phyloP scores from a whole-genome alignment of 2,888 invertebrate species.

The Pachymerium ferrugineum region DNA sequence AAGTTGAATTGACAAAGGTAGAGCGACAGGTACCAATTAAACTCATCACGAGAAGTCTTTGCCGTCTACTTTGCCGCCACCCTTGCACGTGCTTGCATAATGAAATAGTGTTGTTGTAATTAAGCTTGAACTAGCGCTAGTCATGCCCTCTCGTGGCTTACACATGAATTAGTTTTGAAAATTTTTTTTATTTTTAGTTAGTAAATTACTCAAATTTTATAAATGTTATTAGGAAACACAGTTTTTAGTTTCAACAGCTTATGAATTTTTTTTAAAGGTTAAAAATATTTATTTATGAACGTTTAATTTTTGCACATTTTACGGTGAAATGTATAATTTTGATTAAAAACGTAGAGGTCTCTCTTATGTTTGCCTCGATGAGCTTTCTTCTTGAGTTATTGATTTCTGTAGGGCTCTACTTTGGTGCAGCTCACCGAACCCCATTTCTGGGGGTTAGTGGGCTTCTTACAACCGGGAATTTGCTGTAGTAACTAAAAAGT shows the following conservation, averaged over 20 bases:
- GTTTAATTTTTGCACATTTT: not conserved
- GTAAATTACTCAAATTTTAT: too few species aligned
- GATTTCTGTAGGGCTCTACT: not conserved
- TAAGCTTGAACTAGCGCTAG: not conserved
- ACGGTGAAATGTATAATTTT: not conserved
- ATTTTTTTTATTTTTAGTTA: too few species aligned
- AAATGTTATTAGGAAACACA: too few species aligned
- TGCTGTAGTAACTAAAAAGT: not conserved
- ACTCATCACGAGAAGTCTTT: not conserved
- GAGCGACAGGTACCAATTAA: constrained; percentile 5
- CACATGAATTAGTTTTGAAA: not conserved
- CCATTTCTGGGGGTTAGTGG: constrained; percentile 10
- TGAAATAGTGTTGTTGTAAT: not conserved
- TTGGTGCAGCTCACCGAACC: too few species aligned
- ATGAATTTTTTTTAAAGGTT: too few species aligned
- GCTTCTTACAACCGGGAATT: not conserved
- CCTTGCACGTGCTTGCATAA: constrained; percentile 8
- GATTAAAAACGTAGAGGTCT: not conserved
- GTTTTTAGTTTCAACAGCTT: too few species aligned
- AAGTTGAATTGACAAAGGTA: not conserved
- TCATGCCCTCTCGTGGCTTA: not conserved
- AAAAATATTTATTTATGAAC: too few species aligned
- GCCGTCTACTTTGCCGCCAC: not conserved
- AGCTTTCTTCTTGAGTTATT: not conserved
- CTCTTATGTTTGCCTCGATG: not conserved